These are phyloP conservation scores for Pterocles burchelli DNA, from an alignment of 2,113 vertebrate genomes.

Conservation along the genomic window DNA sequence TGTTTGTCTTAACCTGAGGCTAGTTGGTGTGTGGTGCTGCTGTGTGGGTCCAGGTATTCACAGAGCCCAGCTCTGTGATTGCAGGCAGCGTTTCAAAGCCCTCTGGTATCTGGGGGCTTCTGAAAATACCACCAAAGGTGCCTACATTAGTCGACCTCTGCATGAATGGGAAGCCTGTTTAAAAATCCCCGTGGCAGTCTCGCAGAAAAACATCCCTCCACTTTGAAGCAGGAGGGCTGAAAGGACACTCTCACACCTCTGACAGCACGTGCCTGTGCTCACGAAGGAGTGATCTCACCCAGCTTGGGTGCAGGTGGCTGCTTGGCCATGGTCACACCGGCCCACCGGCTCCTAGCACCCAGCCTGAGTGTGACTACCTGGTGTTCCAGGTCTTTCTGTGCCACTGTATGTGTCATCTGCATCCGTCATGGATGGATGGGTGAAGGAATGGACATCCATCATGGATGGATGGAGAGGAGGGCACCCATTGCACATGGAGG, in stretches of 20 bases:
- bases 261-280: background rate
- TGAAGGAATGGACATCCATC: background rate
- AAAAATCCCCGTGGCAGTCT: background rate
- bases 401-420: fast-evolving
- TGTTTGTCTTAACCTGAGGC: background rate
- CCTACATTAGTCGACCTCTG: slow-evolving; percentile 14
- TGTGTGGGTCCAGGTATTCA: slow-evolving; percentile 11
- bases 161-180: slow-evolving; percentile 52
- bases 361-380: fast-evolving
- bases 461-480: background rate
- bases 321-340: fast-evolving
- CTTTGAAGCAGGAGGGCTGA: slow-evolving; percentile 36
- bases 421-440: fast-evolving
- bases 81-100: background rate
- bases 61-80: slow-evolving; percentile 31
- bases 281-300: fast-evolving
- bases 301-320: background rate
- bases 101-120: slow-evolving; percentile 11
- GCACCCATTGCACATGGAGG: too few relatives aligned
- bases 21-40: background rate
- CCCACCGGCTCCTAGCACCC: background rate
- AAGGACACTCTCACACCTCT: background rate
- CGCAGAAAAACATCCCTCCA: slow-evolving; percentile 8
- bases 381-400: background rate
- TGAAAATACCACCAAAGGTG: slow-evolving; percentile 50